phyloP scores from a whole-genome alignment of 2,797 vertebrate genomes.

The Tadarida brasiliensis region DNA sequence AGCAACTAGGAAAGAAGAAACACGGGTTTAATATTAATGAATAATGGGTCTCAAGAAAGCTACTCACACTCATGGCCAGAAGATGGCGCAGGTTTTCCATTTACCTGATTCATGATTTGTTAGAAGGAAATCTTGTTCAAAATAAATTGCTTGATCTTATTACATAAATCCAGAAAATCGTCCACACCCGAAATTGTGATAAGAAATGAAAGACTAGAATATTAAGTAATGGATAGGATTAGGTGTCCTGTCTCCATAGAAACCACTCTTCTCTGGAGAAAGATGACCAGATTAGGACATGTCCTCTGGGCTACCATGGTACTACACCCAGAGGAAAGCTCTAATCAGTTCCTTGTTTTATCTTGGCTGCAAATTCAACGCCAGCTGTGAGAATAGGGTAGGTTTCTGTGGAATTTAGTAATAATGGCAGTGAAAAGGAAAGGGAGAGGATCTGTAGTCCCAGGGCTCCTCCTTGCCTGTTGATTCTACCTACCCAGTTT shows the following conservation, averaged over 20 bases:
- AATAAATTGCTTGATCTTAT: not conserved
- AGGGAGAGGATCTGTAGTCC: not conserved
- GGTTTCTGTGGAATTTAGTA: not conserved
- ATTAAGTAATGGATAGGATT: not conserved
- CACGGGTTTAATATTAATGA: not conserved
- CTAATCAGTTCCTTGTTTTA: too few relatives aligned
- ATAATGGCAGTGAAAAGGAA: not conserved
- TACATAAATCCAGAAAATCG: not conserved
- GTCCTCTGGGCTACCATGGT: not conserved
- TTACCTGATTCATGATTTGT: rapidly evolving
- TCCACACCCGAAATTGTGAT: not conserved
- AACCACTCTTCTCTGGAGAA: not conserved
- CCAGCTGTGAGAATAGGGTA: not conserved
- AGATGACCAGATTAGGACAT: not conserved
- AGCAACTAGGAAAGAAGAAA: not conserved
- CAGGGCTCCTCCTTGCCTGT: not conserved
- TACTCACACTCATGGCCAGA: not conserved
- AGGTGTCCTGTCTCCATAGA: not conserved
- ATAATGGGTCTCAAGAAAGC: not conserved
- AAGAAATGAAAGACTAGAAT: not conserved
- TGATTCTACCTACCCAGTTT: not conserved
- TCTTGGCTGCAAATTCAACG: not conserved
- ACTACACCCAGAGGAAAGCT: not conserved
- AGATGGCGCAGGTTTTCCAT: constrained; percentile 59
- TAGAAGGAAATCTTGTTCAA: not conserved